Base-by-base conservation (phyloP, 1,140 invertebrate genomes). In the Danaus plexippus region DNA sequence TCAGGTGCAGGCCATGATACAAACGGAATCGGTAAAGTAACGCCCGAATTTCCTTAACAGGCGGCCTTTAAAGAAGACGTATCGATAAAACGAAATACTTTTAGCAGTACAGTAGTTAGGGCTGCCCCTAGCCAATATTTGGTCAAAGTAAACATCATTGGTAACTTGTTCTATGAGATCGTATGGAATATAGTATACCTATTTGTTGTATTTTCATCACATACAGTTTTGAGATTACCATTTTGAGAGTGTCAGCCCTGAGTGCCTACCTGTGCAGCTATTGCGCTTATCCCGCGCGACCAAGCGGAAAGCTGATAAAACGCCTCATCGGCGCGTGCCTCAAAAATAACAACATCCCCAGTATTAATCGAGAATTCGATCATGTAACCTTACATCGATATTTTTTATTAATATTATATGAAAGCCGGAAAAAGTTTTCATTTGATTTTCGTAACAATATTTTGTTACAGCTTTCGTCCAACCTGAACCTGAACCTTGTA, bases 21-120 rank as follows among this genome's bases (percentile, higher is more conserved):
- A 71, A 59, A 63, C 60, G 49, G 62, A 67, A 63, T 62, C 52
- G 11, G 63, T 57, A 67, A 68, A 75, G 59, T 71, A 75, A 74
- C 75, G 69, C 67, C 51, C 45, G 67, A 71, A 72, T 74, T 77
- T 74, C 63, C 66, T 57, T 72, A 68, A 78, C 71, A 72, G 74
- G 74, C 67, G 52, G 56, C 61, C 47, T 44, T 32, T 15, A 41
- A 48, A 15, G 59, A n/a, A 22, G 57, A 44, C 57, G 59, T 71
- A 66, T 66, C 56, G 22, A 32, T 65, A 57, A 59, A 60, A 57
- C 61, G 53, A 57, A 63, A 52, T 62, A 54, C 52, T 40, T 47
- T 40, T 49, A 47, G 52, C 47, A 50, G 44, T 7, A 9, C 47
- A 73, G n/a, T n/a, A n/a, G n/a, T n/a, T n/a, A n/a, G 67, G 69